Evolutionary conservation across 2,888 invertebrate genomes (phyloP), one percentile per base, ranked within the genome.

Genomic region (Ctenicera cuprea): DNA sequence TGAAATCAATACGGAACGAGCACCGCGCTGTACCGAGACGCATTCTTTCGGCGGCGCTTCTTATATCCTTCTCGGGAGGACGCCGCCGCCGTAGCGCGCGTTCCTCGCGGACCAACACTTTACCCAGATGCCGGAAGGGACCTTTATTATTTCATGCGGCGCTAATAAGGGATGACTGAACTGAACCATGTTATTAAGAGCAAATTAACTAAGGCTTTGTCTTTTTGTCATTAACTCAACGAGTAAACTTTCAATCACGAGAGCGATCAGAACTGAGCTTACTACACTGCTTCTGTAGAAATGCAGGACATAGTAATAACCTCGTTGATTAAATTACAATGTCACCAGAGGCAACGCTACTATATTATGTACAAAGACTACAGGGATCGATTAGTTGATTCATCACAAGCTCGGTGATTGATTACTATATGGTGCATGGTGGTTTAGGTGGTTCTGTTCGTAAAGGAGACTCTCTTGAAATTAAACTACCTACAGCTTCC

Each of bases 1-100:
- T 50, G 75, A 75, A 72, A 75, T 75, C 75, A 75, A 75, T 75
- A 75, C 75, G 61, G 62, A 74, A 71, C 74, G 66, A 73, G 73
- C 73, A 73, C 69, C 73, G 69, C 73, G 68, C 66, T 71, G 65
- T 71, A 65, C 69, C 74, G 74, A 70, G 74, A 70, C 74, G 70
- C 71, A 74, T 71, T 74, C 71, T 71, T 74, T 70, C 50, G 64
- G 38, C 67, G 65, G 38, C 71, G 63, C 57, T 71, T 71, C 71
- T 74, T 74, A 66, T 54, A 45, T 67, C 68, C 33, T 65, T 37
- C 64, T 52, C 62, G 30, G 37, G 70, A 69, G 62, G 20, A 38
- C 37, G 16, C 9, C 14, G 37, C 11, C n/a, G n/a, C n/a, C n/a
- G n/a, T n/a, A 26, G 33, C 45, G 37, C 45, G 12, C 61, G 41